Evolutionary conservation across 2,797 vertebrate species (phyloP).

Genomic region (Pipistrellus pipistrellus): DNA sequence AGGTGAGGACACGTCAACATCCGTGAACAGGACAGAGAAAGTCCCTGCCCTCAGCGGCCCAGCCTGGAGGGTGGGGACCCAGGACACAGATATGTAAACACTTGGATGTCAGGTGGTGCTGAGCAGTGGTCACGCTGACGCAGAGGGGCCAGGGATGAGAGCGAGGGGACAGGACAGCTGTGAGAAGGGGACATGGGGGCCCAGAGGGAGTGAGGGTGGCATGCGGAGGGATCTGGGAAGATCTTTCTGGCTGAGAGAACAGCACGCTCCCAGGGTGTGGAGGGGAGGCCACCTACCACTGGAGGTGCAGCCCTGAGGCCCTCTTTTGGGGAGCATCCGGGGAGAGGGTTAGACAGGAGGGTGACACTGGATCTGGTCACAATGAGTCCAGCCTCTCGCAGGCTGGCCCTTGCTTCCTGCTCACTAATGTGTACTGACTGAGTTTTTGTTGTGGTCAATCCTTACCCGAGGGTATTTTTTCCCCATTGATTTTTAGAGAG

Average conservation of each 20-base stretch:
- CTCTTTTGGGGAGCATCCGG: neutral
- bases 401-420: neutral
- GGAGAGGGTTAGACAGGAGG: neutral
- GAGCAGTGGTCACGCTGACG: neutral
- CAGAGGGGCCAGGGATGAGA: neutral
- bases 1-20: neutral
- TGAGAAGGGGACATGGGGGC: accelerated
- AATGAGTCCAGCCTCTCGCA: neutral
- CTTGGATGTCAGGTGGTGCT: neutral
- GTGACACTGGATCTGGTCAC: too few relatives aligned
- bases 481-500: too few relatives aligned
- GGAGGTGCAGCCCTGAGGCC: neutral
- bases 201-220: neutral
- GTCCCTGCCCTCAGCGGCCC: neutral
- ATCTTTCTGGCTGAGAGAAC: neutral
- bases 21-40: neutral
- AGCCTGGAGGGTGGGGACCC: neutral
- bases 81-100: neutral
- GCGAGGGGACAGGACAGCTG: too few relatives aligned
- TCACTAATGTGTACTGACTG: neutral
- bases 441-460: neutral
- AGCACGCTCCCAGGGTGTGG: neutral
- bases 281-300: neutral
- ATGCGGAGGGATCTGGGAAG: neutral
- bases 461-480: too few relatives aligned